Base-by-base conservation (phyloP, 2,113 vertebrate genomes). In the Melanotaenia duboulayi region DNA sequence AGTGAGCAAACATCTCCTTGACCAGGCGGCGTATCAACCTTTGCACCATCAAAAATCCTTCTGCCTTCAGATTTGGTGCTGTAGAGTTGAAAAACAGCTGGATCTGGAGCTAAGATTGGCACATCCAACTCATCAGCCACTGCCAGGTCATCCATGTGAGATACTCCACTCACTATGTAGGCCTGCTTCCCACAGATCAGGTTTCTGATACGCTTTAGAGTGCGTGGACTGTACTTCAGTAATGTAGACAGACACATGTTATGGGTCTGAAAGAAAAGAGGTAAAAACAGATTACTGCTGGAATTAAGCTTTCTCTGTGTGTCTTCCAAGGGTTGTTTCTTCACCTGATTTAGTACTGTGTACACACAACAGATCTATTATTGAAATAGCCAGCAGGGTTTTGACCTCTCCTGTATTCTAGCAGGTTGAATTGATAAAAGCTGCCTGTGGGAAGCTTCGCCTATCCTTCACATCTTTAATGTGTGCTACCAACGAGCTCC, bases 381-480 rank as follows among this genome's bases (percentile, higher is more conserved):
- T 96, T 95, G 80, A 88, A 96, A 95, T 94, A 96, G 95, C 95
- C 94, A 94, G 89, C 94, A 94, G 94, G 96, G 96, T 95, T 95
- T 92, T 96, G 96, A 99, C 96, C 97, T 96, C 95, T 96, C 92
- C 95, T 95, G 96, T 96, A 96, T 95, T 95, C 93, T 91, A 95
- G 96, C 95, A 93, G 95, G 96, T 97, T 97, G 95, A 96, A 98
- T 96, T 98, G 97, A 97, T 96, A 98, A 98, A 97, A 96, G 95
- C 95, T 95, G 95, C 95, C 95, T 92, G 95, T 95, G 95, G 96
- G 95, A 96, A 90, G 94, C 89, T 93, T 92, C 91, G 93, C 95
- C 91, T 95, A 97, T 97, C 94, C 90, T 94, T 96, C 96, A 97
- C 96, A 93, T 96, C 95, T 97, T 97, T 97, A 97, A 96, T 95